Percentiles rank a stretch among this genome's conserved stretches.
phyloP scores from a whole-genome alignment of 2,888 invertebrate species.

The Brachylomia viminalis region DNA sequence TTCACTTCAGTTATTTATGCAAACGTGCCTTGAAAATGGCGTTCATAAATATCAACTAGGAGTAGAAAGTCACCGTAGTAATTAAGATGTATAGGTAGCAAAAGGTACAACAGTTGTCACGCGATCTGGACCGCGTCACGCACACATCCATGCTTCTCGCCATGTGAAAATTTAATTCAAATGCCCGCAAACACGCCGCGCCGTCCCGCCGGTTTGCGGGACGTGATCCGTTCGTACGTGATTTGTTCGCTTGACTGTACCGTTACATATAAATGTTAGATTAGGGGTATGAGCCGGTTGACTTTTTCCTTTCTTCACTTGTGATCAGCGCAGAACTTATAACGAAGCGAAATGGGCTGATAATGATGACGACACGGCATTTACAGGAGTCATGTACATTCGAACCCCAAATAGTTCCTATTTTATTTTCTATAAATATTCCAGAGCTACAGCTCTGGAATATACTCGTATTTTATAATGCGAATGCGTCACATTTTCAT shows the following conservation, averaged over 20 bases:
- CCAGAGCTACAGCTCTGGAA: not conserved
- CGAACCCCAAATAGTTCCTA: not conserved
- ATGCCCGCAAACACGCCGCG: constrained; percentile 68
- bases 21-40: constrained; percentile 49
- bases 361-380: not conserved
- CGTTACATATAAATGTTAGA: constrained; percentile 47
- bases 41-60: constrained; percentile 61
- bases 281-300: constrained; percentile 6
- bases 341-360: not conserved
- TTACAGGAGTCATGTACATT: not conserved
- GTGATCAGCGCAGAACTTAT: not conserved
- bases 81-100: constrained; percentile 66
- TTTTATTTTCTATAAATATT: not conserved
- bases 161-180: constrained; percentile 76
- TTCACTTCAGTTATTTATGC: constrained; percentile 49
- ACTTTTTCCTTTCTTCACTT: not conserved
- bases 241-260: constrained; percentile 71
- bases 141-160: constrained; percentile 59
- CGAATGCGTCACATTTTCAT: not conserved
- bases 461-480: no score
- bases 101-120: constrained; percentile 53
- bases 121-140: constrained; percentile 65
- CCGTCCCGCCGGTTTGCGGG: constrained; percentile 53
- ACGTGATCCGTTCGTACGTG: constrained; percentile 74
- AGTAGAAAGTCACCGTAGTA: constrained; percentile 61